Evolutionary conservation across 2,888 invertebrate species (phyloP).

Genomic region (Eristalis pertinax): DNA sequence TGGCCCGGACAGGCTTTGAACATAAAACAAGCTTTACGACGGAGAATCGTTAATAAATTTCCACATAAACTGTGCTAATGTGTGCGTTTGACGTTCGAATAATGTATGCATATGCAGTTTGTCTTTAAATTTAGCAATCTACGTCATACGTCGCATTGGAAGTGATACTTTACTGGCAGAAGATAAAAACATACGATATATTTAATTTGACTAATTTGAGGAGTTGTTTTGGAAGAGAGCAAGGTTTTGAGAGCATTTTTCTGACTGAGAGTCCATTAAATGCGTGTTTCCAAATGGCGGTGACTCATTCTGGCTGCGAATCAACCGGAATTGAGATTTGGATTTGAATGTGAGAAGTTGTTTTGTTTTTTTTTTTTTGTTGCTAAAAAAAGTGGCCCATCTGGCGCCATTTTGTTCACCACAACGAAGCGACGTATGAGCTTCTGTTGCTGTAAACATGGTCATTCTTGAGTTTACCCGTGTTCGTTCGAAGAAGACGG

Average conservation of each 20-base stretch:
- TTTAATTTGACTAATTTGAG: not conserved
- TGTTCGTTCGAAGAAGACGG: too few species aligned
- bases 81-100: not conserved
- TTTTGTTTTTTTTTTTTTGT: too few species aligned
- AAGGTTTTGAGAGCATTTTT: not conserved
- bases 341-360: too few species aligned
- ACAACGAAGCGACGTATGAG: too few species aligned
- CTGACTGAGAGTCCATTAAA: not conserved
- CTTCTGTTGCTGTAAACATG: too few species aligned
- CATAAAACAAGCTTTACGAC: constrained; percentile 19
- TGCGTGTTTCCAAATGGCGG: not conserved
- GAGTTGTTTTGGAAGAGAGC: not conserved
- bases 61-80: not conserved
- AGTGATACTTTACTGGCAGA: not conserved
- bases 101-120: not conserved
- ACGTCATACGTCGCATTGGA: not conserved
- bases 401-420: too few species aligned
- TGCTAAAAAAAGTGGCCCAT: too few species aligned
- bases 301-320: too few species aligned
- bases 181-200: not conserved
- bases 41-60: constrained; percentile 23
- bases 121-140: not conserved
- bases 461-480: too few species aligned
- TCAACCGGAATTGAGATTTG: too few species aligned
- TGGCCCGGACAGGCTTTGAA: not conserved